A percentile compares a stretch with the other conserved stretches of the same genome.
Conservation (phyloP, 1,140 invertebrate genomes). For the Bombus soroeensis region DNA sequence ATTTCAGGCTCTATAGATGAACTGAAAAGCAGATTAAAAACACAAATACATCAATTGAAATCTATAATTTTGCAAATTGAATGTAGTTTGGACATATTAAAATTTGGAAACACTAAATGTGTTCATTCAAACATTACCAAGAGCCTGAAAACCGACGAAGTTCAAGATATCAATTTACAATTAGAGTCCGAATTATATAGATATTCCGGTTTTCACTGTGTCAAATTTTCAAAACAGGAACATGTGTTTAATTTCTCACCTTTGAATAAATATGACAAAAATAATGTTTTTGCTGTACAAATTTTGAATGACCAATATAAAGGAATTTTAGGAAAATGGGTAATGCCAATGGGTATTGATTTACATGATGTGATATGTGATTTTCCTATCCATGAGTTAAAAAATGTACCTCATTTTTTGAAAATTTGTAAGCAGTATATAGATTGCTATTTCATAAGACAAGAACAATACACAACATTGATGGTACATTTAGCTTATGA, state of each 20-base stretch:
- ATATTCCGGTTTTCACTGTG: constrained; percentile 62
- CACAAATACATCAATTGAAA: constrained; percentile 59
- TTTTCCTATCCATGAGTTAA: constrained; percentile 43
- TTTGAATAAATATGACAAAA: not conserved
- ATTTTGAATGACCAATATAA: constrained; percentile 40
- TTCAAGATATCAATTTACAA: constrained; percentile 36
- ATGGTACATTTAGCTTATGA: constrained; percentile 43
- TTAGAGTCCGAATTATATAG: constrained; percentile 55
- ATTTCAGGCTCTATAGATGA: constrained; percentile 41
- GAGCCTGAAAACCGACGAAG: not conserved
- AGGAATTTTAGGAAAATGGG: constrained; percentile 64
- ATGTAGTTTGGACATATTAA: constrained; percentile 14
- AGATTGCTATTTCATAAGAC: constrained; percentile 57
- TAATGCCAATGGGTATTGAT: constrained; percentile 65
- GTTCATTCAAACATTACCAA: not conserved
- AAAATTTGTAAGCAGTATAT: constrained; percentile 59
- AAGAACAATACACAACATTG: constrained; percentile 57
- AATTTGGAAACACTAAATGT: constrained; percentile 36
- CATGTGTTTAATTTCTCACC: constrained; percentile 59
- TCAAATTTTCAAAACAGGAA: constrained; percentile 42
- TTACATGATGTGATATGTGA: constrained; percentile 46
- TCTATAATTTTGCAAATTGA: constrained; percentile 49
- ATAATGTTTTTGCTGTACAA: constrained; percentile 54
- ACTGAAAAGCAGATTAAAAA: constrained; percentile 49
- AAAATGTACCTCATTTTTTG: constrained; percentile 53